Conservation (phyloP, 2,113 vertebrate species). For the Spea bombifrons region DNA sequence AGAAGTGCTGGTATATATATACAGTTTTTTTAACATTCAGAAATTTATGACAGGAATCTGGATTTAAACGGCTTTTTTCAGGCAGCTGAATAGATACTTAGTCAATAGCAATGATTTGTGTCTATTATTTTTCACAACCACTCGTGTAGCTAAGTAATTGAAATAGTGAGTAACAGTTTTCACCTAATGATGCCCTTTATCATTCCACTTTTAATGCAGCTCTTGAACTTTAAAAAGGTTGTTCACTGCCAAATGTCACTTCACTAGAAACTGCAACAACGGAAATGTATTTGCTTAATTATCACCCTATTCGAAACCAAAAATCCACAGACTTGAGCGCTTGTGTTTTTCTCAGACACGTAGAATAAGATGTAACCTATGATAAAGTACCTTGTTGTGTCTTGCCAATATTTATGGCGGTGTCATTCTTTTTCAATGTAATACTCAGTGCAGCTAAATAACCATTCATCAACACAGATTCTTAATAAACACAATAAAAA, state of each 20-base stretch:
- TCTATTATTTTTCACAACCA: conserved; percentile 60
- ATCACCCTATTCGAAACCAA: conserved; percentile 39
- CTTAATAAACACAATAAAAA: too few species aligned
- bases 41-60: conserved; percentile 50
- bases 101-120: conserved; percentile 59
- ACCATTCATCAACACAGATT: too few species aligned
- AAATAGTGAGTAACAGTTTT: conserved; percentile 65
- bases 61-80: conserved; percentile 50
- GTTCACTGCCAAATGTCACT: conserved; percentile 64
- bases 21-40: conserved; percentile 50
- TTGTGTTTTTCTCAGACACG: background rate
- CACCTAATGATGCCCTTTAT: conserved; percentile 66
- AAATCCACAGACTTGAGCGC: conserved; percentile 21
- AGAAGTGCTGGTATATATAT: conserved; percentile 36
- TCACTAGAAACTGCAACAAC: conserved; percentile 51
- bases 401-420: too few species aligned
- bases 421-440: too few species aligned
- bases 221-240: conserved; percentile 70
- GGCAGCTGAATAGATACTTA: conserved; percentile 54
- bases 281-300: conserved; percentile 54
- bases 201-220: conserved; percentile 64
- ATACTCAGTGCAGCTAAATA: too few species aligned
- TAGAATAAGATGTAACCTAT: conserved; percentile 15
- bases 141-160: conserved; percentile 58
- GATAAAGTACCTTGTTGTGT: background rate